Evolutionary conservation across 2,113 vertebrate species (phyloP).

Genomic region (Sinocyclocheilus anshuiensis): DNA sequence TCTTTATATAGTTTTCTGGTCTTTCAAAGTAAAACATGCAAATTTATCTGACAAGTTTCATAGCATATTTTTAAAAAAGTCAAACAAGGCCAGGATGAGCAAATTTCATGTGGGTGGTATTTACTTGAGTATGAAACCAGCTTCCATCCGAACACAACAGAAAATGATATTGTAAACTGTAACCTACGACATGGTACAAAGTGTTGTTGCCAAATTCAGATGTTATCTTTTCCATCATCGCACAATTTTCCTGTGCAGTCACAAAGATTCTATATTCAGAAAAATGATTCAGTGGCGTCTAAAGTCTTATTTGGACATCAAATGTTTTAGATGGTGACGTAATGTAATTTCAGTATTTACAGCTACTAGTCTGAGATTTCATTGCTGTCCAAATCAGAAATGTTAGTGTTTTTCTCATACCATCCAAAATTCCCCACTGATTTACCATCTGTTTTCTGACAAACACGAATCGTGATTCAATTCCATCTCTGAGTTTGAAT

Average conservation of each 20-base stretch:
- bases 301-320: not conserved
- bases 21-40: conserved; percentile 43
- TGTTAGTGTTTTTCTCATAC: not conserved
- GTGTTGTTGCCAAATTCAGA: not conserved
- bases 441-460: not conserved
- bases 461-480: not conserved
- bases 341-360: not conserved
- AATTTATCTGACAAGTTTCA: conserved; percentile 43
- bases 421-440: not conserved
- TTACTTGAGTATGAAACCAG: not conserved
- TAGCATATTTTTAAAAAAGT: conserved; percentile 43
- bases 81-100: conserved; percentile 39
- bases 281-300: no score
- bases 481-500: not conserved
- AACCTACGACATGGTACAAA: not conserved
- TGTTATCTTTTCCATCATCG: not conserved
- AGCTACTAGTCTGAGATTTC: not conserved
- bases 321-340: not conserved
- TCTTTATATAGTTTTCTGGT: conserved; percentile 20
- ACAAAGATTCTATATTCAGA: no score
- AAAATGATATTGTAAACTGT: not conserved
- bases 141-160: not conserved
- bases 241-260: not conserved
- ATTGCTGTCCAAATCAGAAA: not conserved
- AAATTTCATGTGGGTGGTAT: conserved; percentile 18